Evolutionary conservation across 1,140 invertebrate genomes (phyloP), one percentile per base, ranked within the genome.

Genomic region (Hirudo medicinalis): DNA sequence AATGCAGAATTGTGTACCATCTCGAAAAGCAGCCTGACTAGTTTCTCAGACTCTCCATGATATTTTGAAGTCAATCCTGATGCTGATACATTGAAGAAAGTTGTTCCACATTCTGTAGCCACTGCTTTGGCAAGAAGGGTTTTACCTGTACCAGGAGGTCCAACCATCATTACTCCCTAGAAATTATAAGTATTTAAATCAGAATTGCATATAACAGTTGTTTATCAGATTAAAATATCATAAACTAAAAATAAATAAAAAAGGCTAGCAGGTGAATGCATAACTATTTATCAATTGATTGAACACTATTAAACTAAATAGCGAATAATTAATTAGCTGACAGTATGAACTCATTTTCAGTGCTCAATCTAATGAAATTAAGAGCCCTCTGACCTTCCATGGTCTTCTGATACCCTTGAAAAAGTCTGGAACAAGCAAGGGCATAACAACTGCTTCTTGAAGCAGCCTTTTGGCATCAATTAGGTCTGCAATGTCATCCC

Each of bases 101-200:
- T 99, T 67, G 96, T 97, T 27, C 91, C 91, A 84, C 96, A 99
- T 85, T 99, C 96, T 0, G 96, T 99, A 25, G 97, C 97, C 5
- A 99, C 94, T 13, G 96, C 97, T 85, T 99, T 99, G 22, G 97
- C 96, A 63, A 99, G 83, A 90, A 99, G 92, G 0, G 97, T 99
- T 86, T 99, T 99, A 19, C 97, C 97, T 4, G 96, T 99, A 57
- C 97, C 96, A 6, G 90, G 94, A 22, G 94, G 94, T 3, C 94
- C 94, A 72, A 95, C 93, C 94, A 97, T 96, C 70, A 97, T 80
- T 13, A 97, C 93, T 22, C 94, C 94, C 85, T 84, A 66, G 6
- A 54, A 70, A 69, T 49, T 0, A 54, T 19, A 13, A 20, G 15
- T 20, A 63, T 27, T 20, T 17, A 63, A 63, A 27, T 25, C 29